These are phyloP conservation scores for Mirza zaza DNA, from an alignment of 2,113 vertebrate species.

Conservation along the genomic window DNA sequence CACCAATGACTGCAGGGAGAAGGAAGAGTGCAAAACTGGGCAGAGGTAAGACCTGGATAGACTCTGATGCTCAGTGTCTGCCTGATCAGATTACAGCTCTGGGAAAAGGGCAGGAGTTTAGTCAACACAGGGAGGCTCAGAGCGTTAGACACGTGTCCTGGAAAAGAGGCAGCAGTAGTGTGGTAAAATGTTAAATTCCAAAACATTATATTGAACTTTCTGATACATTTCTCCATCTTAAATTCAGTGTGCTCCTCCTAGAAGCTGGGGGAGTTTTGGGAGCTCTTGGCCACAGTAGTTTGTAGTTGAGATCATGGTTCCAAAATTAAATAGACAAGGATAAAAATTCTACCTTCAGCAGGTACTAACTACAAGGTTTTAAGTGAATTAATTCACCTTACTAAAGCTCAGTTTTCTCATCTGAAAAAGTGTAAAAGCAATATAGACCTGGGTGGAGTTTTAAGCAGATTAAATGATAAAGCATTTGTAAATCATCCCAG, in stretches of 20 bases:
- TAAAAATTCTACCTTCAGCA: not conserved
- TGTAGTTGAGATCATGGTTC: not conserved
- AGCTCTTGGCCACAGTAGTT: not conserved
- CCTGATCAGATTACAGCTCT: not conserved
- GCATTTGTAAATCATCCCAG: not conserved
- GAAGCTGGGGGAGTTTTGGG: not conserved
- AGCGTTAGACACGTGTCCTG: not conserved
- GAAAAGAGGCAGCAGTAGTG: not conserved
- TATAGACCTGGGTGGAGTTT: not conserved
- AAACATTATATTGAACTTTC: not conserved
- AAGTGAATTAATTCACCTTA: not conserved
- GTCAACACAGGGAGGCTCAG: not conserved
- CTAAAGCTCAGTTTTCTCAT: not conserved
- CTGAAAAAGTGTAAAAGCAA: not conserved
- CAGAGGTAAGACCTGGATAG: not conserved
- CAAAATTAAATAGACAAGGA: not conserved
- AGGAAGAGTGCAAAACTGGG: not conserved
- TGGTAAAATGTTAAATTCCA: not conserved
- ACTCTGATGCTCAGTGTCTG: no score
- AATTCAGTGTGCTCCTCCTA: not conserved
- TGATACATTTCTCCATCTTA: not conserved
- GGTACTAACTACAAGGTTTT: not conserved
- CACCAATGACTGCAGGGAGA: not conserved
- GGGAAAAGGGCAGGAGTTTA: not conserved
- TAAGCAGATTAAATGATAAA: not conserved